Evolutionary conservation across 64 coral and sea anemone genomes (phyloP), one percentile per base, ranked within the genome.

Genomic region (Catalaphyllia jardinei): DNA sequence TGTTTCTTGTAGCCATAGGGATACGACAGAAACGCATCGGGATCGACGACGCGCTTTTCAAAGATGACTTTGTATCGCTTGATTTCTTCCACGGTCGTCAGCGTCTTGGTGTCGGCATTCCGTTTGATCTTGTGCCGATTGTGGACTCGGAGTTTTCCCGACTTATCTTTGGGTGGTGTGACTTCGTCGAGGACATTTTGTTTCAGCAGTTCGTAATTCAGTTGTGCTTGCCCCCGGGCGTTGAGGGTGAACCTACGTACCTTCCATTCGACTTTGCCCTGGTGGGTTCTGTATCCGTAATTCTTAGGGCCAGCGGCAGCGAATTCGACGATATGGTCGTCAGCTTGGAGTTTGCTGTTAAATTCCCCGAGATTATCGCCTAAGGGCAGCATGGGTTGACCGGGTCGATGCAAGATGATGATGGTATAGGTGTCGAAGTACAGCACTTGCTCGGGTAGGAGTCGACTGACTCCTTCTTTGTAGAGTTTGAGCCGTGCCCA

Each of bases 321-420:
- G 31, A 88, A 78, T 29, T 77, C 35, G 11, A 16, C 9, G 28
- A 88, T 88, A 18, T 54, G 29, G 49, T 88, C 19, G 1, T 73
- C 74, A 15, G 29, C 33, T 18, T 78, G 57, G 38, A 77, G 18
- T 15, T 88, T 73, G 14, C 65, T 31, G 1, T 54, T 88, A 12
- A 92, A 74, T n/a, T 84, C 81, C 0, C 89, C 73, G 10, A 92
- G 81, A 46, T 76, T 78, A 19, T 86, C 80, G 10, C 80, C 80
- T 14, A 61, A 4, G 16, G 69, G 19, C 10, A 31, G 51, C 10
- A 27, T 22, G 4, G 55, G 60, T 17, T 74, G 52, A 39, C 72
- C 72, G 24, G 67, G 73, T 76, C 62, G 29, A 31, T n/a, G n/a
- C 20, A 49, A 20, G n/a, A 62, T 73, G 49, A 92, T 78, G 25